Conservation (phyloP, 2,888 invertebrate genomes). For the Aporophyla lueneburgensis region DNA sequence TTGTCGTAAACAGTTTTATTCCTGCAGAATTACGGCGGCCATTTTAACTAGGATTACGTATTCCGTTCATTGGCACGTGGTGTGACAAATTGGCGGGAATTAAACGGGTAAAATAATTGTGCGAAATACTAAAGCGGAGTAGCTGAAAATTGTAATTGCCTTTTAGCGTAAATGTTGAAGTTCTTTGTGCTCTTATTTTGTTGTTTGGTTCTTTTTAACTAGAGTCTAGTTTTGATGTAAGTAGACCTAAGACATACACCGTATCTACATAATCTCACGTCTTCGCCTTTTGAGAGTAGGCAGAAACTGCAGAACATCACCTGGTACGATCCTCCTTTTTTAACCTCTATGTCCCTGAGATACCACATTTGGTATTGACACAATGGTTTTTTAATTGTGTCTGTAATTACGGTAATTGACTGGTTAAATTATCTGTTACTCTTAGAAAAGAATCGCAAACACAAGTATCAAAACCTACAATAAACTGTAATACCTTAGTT, state of each 20-base stretch:
- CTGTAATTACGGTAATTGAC: too few relatives aligned
- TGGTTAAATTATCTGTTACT: not conserved
- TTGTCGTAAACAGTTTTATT: conserved; percentile 30
- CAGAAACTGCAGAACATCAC: too few relatives aligned
- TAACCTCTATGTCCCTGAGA: too few relatives aligned
- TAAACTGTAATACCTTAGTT: too few relatives aligned
- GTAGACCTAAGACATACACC: too few relatives aligned
- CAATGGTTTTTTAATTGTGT: too few relatives aligned
- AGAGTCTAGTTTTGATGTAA: too few relatives aligned
- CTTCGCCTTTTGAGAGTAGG: too few relatives aligned
- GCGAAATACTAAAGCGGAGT: conserved; percentile 27
- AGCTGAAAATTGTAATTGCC: conserved; percentile 20
- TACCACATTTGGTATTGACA: too few relatives aligned
- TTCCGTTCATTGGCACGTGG: conserved; percentile 32
- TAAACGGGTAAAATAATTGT: conserved; percentile 47
- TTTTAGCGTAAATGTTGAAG: conserved; percentile 1
- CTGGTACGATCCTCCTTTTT: too few relatives aligned
- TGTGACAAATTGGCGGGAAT: conserved; percentile 56
- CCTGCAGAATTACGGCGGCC: conserved; percentile 4
- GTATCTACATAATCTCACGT: too few relatives aligned
- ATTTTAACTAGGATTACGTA: conserved; percentile 21
- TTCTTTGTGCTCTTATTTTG: not conserved
- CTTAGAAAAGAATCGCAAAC: conserved; percentile 17
- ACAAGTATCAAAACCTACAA: not conserved
- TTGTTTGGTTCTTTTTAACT: not conserved